Base-by-base conservation (phyloP, 1,140 invertebrate genomes). In the Campodea augens region DNA sequence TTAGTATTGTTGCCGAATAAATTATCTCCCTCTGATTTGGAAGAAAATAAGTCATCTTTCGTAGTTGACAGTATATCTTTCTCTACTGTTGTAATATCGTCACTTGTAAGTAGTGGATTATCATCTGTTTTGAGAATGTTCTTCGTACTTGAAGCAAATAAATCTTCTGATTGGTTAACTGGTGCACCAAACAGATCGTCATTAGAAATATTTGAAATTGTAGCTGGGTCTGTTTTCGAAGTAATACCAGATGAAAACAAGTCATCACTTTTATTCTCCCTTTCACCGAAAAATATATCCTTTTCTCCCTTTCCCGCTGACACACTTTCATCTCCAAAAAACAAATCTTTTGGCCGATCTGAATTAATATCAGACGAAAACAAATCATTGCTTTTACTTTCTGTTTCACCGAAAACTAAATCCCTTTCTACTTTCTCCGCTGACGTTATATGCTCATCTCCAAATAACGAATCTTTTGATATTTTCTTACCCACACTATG, bases 1-100 rank as follows among this genome's bases (percentile, higher is more conserved):
- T 13, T 22, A 22, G 39, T 43, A 32, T 21, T 44, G 10, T 15
- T 43, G 23, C 15, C 24, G 41, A 48, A 48, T 22, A 48, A 25
- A 39, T 48, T 42, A 2, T 49, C 43, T 5, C 44, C 42, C 15
- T 41, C 13, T n/a, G 43, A 12, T 24, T 49, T 40, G 18, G 22
- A 22, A 37, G 41, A 44, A 21, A 45, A 21, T 10, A 37, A 37
- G 10, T 37, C 36, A 37, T 37, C 20, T 37, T 18, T 18, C 20
- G 36, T 37, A 18, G 15, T 37, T 10, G 36, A 25, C 38, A 1
- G 38, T 41, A 3, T 22, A 21, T 13, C 25, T 46, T 25, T 38
- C 37, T 2, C 24, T 29, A 13, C 38, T 27, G 22, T 32, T 41
- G 22, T 38, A 21, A 4, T 19, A 7, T 20, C 10, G 12, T 12